A percentile compares a stretch with the other conserved stretches of the same genome.
These are phyloP conservation scores for Ceratina australensis DNA, from an alignment of 1,140 invertebrate species.

Conservation along the genomic window DNA sequence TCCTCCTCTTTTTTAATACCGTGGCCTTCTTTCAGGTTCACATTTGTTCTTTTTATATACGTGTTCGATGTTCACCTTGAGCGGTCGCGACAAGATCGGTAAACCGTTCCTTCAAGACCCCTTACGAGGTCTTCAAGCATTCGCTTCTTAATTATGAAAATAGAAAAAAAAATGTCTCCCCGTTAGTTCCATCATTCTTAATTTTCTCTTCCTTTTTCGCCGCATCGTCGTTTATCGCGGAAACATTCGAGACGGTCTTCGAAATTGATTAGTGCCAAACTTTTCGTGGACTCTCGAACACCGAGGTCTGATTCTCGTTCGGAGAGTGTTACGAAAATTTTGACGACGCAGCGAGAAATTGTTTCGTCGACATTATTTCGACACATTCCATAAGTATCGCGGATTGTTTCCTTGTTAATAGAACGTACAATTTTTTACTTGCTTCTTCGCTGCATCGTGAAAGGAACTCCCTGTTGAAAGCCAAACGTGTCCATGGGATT, in stretches of 20 bases:
- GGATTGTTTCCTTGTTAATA: too few species aligned
- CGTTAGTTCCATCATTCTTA: neutral
- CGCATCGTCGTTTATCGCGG: too few species aligned
- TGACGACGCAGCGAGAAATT: too few species aligned
- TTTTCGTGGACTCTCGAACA: neutral
- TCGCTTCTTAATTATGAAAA: neutral
- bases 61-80: neutral
- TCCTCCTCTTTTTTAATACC: slow-evolving; percentile 21
- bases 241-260: neutral
- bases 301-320: too few species aligned
- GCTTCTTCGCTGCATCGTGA: too few species aligned
- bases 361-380: too few species aligned
- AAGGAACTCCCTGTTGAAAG: too few species aligned
- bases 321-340: too few species aligned
- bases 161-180: too few species aligned
- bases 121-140: neutral
- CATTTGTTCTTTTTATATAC: slow-evolving; percentile 14
- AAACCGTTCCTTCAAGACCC: neutral
- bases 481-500: too few species aligned
- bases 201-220: neutral
- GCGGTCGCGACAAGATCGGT: neutral
- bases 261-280: slow-evolving; percentile 15
- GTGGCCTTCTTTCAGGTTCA: slow-evolving; percentile 45
- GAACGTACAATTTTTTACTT: too few species aligned
- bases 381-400: too few species aligned